Evolutionary conservation across 2,888 invertebrate species (phyloP).

Genomic region (Mimachlamys varia): DNA sequence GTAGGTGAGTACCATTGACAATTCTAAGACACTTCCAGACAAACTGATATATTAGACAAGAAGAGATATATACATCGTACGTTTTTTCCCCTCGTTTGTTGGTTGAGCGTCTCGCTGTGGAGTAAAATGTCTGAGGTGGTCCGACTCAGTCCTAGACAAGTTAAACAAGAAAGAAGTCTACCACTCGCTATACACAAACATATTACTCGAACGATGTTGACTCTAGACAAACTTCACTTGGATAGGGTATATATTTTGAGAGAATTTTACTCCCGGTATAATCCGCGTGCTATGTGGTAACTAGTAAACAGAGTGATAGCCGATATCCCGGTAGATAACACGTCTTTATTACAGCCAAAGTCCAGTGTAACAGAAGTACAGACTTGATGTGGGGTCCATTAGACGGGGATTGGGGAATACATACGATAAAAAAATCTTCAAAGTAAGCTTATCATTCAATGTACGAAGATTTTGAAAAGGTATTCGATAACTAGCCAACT

Average conservation of each 20-base stretch:
- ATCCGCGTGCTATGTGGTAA: neutral
- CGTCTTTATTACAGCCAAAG: neutral
- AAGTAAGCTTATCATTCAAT: neutral
- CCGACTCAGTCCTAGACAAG: neutral
- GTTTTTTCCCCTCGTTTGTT: too few species aligned
- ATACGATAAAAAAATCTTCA: neutral
- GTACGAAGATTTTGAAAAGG: neutral
- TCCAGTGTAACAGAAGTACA: neutral
- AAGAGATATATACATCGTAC: too few species aligned
- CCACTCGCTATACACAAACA: neutral
- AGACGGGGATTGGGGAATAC: neutral
- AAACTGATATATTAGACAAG: too few species aligned
- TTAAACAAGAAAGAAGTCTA: neutral
- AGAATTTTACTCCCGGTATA: neutral
- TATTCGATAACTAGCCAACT: neutral
- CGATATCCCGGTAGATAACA: neutral
- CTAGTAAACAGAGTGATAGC: neutral
- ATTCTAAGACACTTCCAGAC: too few species aligned
- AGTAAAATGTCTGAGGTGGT: neutral
- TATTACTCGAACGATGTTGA: neutral
- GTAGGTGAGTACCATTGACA: too few species aligned
- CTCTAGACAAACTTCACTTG: neutral
- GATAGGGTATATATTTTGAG: constrained; percentile 11
- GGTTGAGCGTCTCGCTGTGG: neutral
- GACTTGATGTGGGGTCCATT: neutral